These are phyloP conservation scores for Limnephilus lunatus DNA, from an alignment of 2,888 invertebrate genomes.

Conservation along the genomic window DNA sequence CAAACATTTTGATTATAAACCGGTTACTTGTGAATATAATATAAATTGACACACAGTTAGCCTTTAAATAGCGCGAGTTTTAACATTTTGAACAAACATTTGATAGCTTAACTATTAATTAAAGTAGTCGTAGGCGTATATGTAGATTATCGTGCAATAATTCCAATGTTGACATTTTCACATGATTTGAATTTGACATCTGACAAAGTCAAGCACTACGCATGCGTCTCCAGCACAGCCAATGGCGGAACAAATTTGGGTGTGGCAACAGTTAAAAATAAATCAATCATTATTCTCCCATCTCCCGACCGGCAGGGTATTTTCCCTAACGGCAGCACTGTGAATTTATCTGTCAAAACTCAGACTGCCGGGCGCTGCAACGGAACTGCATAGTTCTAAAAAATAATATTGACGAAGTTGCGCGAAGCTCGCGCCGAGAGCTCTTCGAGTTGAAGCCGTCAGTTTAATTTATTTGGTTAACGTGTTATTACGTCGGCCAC, in stretches of 20 bases:
- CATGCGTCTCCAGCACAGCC: not conserved
- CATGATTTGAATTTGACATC: not conserved
- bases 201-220: not conserved
- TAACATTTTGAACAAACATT: too few relatives aligned
- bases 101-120: too few relatives aligned
- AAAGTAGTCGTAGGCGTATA: too few relatives aligned
- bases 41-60: too few relatives aligned
- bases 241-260: not conserved
- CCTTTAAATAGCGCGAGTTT: too few relatives aligned
- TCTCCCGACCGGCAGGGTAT: not conserved
- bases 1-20: too few relatives aligned
- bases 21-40: too few relatives aligned
- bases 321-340: not conserved
- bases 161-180: not conserved
- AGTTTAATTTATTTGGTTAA: not conserved
- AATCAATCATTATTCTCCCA: not conserved
- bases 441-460: not conserved
- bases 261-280: not conserved
- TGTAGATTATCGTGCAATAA: too few relatives aligned
- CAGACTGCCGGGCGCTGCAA: not conserved
- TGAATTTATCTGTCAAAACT: not conserved
- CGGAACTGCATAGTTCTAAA: not conserved
- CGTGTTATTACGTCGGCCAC: not conserved
- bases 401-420: slow-evolving; percentile 2
- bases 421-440: not conserved